phyloP scores from a whole-genome alignment of 2,797 vertebrate species.

The Danio choprae region DNA sequence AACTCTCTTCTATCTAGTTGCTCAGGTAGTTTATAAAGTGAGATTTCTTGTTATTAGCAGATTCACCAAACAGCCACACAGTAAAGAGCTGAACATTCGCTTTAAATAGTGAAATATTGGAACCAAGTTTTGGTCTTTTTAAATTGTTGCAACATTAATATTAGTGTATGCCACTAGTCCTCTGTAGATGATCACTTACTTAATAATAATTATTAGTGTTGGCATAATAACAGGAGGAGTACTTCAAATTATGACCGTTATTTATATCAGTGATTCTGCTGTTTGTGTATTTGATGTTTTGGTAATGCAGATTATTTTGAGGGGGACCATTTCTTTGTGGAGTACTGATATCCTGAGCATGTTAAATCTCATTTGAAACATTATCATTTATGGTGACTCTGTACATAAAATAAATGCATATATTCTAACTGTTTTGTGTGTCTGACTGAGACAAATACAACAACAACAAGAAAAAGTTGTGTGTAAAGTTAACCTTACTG shows the following conservation, averaged over 20 bases:
- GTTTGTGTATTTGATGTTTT: conserved; percentile 32
- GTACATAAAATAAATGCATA: conserved; percentile 76
- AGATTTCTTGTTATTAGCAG: not conserved
- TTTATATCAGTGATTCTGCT: conserved; percentile 54
- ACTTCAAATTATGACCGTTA: conserved; percentile 47
- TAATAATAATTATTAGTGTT: conserved; percentile 1
- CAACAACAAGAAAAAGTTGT: not conserved
- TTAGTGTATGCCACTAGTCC: conserved; percentile 36
- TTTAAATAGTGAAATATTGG: not conserved
- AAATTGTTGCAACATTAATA: conserved; percentile 42
- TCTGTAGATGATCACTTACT: conserved; percentile 28
- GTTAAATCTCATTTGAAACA: conserved; percentile 52
- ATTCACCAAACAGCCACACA: not conserved
- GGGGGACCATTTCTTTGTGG: conserved; percentile 51
- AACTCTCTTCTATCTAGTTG: not conserved
- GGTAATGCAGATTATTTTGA: conserved; percentile 51
- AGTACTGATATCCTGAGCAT: conserved; percentile 53
- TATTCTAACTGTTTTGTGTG: conserved; percentile 34
- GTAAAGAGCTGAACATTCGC: not conserved
- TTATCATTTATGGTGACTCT: conserved; percentile 61
- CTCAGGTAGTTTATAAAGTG: not conserved
- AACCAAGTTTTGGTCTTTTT: conserved; percentile 35
- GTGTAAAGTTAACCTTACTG: conserved; percentile 13
- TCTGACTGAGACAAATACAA: not conserved
- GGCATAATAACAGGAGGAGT: conserved; percentile 28